Conservation (phyloP, 1,140 invertebrate species). For the Brachionus koreanus region DNA sequence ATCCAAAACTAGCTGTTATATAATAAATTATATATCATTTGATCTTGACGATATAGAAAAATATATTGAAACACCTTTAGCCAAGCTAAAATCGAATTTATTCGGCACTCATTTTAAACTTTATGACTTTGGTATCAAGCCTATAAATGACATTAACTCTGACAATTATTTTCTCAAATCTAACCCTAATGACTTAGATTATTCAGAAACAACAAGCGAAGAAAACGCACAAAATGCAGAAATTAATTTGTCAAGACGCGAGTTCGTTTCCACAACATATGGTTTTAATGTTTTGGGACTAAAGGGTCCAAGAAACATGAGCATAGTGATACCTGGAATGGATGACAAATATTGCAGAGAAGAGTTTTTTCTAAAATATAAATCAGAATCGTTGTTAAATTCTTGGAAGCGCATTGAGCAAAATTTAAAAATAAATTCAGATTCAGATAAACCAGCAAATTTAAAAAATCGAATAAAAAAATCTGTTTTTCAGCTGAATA, state of each 20-base stretch:
- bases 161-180: not conserved
- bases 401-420: slow-evolving; percentile 19
- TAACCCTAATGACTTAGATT: not conserved
- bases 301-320: slow-evolving; percentile 39
- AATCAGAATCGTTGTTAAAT: slow-evolving; percentile 21
- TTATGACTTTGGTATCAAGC: slow-evolving; percentile 32
- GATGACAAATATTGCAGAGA: slow-evolving; percentile 4
- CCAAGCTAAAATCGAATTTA: slow-evolving; percentile 25
- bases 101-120: slow-evolving; percentile 33
- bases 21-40: slow-evolving; percentile 38
- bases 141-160: not conserved
- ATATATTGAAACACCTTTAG: slow-evolving; percentile 36
- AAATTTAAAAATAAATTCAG: not conserved
- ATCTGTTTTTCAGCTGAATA: slow-evolving; percentile 5
- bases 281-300: slow-evolving; percentile 28
- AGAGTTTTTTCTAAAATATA: slow-evolving; percentile 1
- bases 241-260: not conserved
- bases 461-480: slow-evolving; percentile 5
- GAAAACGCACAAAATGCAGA: not conserved
- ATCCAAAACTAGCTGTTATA: slow-evolving; percentile 21
- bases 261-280: not conserved
- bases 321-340: slow-evolving; percentile 25
- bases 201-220: not conserved
- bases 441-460: not conserved
- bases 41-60: slow-evolving; percentile 38